phyloP scores from a whole-genome alignment of 2,888 invertebrate species.

The Eupithecia dodoneata region DNA sequence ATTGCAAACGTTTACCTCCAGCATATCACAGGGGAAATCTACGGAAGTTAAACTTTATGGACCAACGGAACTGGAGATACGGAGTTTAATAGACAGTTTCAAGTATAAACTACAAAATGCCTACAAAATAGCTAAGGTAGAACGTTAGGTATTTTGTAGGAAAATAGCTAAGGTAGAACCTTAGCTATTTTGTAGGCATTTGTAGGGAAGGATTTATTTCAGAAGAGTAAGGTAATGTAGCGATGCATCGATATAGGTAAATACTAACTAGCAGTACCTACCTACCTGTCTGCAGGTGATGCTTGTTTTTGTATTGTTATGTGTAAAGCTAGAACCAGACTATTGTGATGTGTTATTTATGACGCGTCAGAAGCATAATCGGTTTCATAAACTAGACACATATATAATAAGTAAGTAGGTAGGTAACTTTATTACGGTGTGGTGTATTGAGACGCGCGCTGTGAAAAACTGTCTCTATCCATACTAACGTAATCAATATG shows the following conservation, averaged over 20 bases:
- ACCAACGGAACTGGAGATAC: background rate
- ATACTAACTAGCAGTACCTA: no score
- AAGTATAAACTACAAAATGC: background rate
- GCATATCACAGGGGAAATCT: constrained; percentile 27
- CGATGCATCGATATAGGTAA: background rate
- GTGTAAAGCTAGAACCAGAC: no score
- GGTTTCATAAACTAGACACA: no score
- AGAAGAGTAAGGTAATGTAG: background rate
- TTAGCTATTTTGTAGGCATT: no score
- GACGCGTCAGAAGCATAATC: no score
- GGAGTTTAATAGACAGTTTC: background rate
- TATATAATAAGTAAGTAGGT: no score
- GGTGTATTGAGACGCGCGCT: no score
- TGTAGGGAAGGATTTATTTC: background rate
- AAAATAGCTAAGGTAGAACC: background rate
- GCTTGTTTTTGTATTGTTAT: no score
- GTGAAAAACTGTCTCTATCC: no score
- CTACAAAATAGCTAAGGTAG: background rate
- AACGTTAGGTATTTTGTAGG: no score
- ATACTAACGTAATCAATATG: background rate
- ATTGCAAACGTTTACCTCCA: constrained; percentile 37
- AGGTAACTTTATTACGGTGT: background rate
- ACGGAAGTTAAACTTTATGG: constrained; percentile 16
- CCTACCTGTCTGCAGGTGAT: no score
- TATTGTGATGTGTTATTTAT: no score